Conservation (phyloP, 2,797 vertebrate genomes). For the Yasuhikotakia modesta region DNA sequence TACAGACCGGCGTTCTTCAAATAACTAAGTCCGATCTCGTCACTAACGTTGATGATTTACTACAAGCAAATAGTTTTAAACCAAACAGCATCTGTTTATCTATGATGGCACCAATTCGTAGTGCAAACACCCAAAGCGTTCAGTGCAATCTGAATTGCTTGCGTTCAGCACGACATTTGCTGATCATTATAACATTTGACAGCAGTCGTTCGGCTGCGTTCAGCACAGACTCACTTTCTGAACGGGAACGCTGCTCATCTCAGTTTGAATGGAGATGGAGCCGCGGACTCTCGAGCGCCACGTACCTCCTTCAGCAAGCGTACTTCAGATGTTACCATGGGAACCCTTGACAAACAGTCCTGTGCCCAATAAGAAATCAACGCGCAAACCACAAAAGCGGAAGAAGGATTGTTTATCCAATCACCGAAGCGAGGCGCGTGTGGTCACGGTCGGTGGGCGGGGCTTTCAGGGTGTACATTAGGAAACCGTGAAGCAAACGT, state of each 20-base stretch:
- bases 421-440: conserved; percentile 53
- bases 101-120: not conserved
- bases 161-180: too few species aligned
- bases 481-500: conserved; percentile 45
- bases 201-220: too few species aligned
- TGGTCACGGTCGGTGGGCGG: conserved; percentile 63
- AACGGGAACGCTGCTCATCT: not conserved
- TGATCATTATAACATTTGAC: too few species aligned
- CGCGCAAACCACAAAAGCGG: conserved; percentile 55
- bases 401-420: conserved; percentile 60
- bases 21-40: not conserved
- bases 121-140: not conserved
- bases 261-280: not conserved
- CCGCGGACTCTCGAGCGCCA: conserved; percentile 46
- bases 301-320: conserved; percentile 63
- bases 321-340: too few species aligned
- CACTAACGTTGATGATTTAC: too few species aligned
- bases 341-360: conserved; percentile 63
- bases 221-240: not conserved
- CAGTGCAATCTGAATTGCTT: not conserved
- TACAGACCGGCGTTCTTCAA: too few species aligned
- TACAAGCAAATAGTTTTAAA: not conserved
- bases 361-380: conserved; percentile 65
- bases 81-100: not conserved
- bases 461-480: conserved; percentile 44